Conservation (phyloP, 2,797 vertebrate species). For the Cirrhinus mrigala region DNA sequence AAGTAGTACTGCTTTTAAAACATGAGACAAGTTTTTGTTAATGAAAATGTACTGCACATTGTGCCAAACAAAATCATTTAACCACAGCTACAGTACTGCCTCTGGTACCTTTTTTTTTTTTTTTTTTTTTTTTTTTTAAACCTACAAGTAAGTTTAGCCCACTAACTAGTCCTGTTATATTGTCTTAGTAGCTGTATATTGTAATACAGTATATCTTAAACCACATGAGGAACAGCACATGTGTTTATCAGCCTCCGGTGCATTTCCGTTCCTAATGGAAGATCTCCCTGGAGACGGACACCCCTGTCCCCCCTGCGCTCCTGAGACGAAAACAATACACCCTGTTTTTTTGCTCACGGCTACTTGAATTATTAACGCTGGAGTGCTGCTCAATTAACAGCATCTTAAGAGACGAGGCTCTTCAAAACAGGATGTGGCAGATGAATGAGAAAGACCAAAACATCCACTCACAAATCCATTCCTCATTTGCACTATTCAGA, state of each 20-base stretch:
- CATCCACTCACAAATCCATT: neutral
- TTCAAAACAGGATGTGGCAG: constrained; percentile 57
- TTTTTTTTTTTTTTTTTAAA: too few species aligned
- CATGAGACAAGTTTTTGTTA: neutral
- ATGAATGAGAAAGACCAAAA: neutral
- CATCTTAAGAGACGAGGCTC: constrained; percentile 65
- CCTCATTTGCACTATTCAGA: neutral
- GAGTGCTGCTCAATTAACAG: constrained; percentile 66
- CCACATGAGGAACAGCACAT: neutral
- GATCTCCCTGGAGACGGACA: neutral
- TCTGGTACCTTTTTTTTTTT: neutral
- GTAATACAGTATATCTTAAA: neutral
- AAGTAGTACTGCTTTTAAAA: too few species aligned
- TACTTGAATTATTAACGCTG: constrained; percentile 70
- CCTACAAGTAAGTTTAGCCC: neutral
- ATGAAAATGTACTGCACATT: too few species aligned
- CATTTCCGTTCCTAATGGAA: neutral
- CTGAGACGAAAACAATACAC: constrained; percentile 1
- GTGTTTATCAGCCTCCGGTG: constrained; percentile 14
- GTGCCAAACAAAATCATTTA: too few species aligned
- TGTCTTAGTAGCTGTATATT: neutral
- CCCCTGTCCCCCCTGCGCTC: neutral
- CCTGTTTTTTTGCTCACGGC: constrained; percentile 41
- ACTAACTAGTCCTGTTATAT: neutral
- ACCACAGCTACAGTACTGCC: neutral